Evolutionary conservation across 2,888 invertebrate species (phyloP).

Genomic region (Drosophila prolongata): DNA sequence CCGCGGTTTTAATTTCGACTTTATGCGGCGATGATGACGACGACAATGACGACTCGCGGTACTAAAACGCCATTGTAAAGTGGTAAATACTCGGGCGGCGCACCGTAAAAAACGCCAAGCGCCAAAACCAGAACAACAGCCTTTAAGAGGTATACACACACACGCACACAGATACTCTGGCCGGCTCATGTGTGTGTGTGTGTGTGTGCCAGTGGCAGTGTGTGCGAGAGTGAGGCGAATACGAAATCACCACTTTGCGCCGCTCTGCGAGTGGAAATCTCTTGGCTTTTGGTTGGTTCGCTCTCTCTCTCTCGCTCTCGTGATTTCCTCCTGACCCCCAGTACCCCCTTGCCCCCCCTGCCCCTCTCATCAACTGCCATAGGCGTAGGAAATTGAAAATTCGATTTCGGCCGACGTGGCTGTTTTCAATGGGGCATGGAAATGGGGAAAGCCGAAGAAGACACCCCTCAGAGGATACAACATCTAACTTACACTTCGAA

Average conservation of each 20-base stretch:
- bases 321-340: conserved; percentile 51
- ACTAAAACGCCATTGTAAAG: conserved; percentile 82
- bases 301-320: conserved; percentile 58
- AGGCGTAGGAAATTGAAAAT: conserved; percentile 49
- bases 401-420: conserved; percentile 41
- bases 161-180: conserved; percentile 19
- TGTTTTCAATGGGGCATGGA: conserved; percentile 9
- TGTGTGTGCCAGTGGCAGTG: conserved; percentile 5
- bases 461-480: conserved; percentile 8
- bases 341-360: not conserved
- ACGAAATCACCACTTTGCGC: conserved; percentile 75
- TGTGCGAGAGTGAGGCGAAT: conserved; percentile 57
- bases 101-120: conserved; percentile 79
- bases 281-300: conserved; percentile 60
- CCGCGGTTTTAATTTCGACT: conserved; percentile 81
- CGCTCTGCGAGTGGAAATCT: conserved; percentile 66
- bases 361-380: not conserved
- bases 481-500: conserved; percentile 20
- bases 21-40: conserved; percentile 82
- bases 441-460: conserved; percentile 17
- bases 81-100: conserved; percentile 80
- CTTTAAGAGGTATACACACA: conserved; percentile 65
- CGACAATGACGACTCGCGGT: conserved; percentile 81
- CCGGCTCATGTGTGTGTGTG: conserved; percentile 21
- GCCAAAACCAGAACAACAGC: conserved; percentile 78